phyloP scores from a whole-genome alignment of 2,888 invertebrate genomes.

The Lumbricus terrestris region DNA sequence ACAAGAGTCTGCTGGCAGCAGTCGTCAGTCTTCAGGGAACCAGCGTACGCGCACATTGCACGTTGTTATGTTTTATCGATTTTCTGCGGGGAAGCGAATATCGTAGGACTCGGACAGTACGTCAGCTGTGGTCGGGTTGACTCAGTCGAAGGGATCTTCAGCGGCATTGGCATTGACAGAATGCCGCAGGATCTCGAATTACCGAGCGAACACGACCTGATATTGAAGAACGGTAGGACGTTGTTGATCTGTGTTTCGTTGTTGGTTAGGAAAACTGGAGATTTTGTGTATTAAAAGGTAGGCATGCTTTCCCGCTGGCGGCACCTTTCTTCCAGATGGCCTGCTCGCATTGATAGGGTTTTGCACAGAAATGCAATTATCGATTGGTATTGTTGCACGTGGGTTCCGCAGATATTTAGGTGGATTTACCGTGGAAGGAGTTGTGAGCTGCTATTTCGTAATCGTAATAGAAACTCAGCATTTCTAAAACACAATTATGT shows the following conservation, averaged over 20 bases:
- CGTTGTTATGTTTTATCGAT: background rate
- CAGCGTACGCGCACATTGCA: background rate
- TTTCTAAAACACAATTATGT: too few relatives aligned
- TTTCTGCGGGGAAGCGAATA: background rate
- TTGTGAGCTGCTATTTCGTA: background rate
- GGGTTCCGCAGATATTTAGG: background rate
- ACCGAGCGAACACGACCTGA: background rate
- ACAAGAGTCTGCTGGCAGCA: too few relatives aligned
- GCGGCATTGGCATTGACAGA: background rate
- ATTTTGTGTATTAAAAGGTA: background rate
- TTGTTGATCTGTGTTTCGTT: background rate
- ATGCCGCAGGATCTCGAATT: slow-evolving; percentile 6
- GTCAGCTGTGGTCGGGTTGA: too few relatives aligned
- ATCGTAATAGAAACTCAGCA: too few relatives aligned
- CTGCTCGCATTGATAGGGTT: background rate
- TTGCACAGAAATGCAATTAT: background rate
- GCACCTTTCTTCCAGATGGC: background rate
- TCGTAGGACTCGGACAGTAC: background rate
- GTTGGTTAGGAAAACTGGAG: background rate
- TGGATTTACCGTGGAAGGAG: too few relatives aligned
- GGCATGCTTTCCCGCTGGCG: background rate
- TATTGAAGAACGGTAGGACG: background rate
- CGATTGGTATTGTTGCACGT: background rate
- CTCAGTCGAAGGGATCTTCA: too few relatives aligned
- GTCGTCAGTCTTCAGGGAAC: background rate